Conservation (phyloP, 2,797 vertebrate genomes). For the Catharus ustulatus region DNA sequence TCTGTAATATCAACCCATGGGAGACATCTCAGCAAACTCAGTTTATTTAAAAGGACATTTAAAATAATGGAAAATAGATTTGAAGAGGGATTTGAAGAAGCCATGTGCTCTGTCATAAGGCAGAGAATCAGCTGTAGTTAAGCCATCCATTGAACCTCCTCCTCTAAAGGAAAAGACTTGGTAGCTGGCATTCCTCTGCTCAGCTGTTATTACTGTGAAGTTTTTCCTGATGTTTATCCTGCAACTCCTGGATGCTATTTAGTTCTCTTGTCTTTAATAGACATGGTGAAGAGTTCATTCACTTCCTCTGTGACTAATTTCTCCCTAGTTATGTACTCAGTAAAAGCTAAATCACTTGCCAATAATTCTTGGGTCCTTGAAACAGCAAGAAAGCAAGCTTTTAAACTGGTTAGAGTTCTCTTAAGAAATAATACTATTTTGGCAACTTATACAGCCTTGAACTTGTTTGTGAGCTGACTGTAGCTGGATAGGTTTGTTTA, state of each 20-base stretch:
- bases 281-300: constrained; percentile 11
- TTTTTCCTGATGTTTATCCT: constrained; percentile 32
- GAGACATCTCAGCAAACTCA: background rate
- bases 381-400: background rate
- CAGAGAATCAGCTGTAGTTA: background rate
- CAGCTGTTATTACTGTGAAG: background rate
- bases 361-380: constrained; percentile 42
- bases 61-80: background rate
- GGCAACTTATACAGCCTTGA: background rate
- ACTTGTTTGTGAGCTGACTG: constrained; percentile 16
- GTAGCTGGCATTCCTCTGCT: background rate
- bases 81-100: background rate
- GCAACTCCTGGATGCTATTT: background rate
- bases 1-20: background rate
- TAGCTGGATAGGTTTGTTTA: constrained; percentile 44
- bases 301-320: constrained; percentile 46
- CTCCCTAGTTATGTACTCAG: constrained; percentile 8
- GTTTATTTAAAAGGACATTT: background rate
- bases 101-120: background rate
- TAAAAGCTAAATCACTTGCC: constrained; percentile 49
- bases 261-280: constrained; percentile 25
- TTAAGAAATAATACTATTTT: constrained; percentile 9
- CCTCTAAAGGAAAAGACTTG: background rate
- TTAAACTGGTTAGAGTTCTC: background rate
- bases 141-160: background rate